Evolutionary conservation across 2,888 invertebrate genomes (phyloP).

Genomic region (Tachina grossa): DNA sequence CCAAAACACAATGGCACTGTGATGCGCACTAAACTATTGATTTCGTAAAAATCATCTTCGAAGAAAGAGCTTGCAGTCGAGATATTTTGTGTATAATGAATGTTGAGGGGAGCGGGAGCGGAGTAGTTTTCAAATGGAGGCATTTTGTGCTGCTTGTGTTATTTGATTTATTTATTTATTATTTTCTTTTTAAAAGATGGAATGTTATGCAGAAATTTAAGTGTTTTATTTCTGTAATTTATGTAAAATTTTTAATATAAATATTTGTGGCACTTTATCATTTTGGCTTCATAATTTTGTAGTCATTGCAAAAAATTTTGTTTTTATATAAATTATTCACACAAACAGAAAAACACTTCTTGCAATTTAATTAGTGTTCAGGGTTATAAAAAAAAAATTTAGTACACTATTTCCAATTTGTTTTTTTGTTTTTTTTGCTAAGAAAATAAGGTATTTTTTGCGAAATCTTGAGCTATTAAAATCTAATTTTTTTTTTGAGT

Average conservation of each 20-base stretch:
- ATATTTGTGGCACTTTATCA: too few relatives aligned
- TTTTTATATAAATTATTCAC: too few relatives aligned
- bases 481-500: too few relatives aligned
- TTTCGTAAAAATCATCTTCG: conserved; percentile 65
- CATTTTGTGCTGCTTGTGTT: conserved; percentile 3
- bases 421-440: too few relatives aligned
- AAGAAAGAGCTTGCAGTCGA: conserved; percentile 8
- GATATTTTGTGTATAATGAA: not conserved
- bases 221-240: not conserved
- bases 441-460: too few relatives aligned
- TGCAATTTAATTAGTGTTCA: too few relatives aligned
- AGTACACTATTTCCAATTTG: too few relatives aligned
- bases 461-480: too few relatives aligned
- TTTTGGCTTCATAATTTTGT: too few relatives aligned
- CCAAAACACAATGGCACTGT: conserved; percentile 92
- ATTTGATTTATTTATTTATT: not conserved
- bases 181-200: not conserved
- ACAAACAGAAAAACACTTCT: too few relatives aligned
- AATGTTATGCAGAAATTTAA: not conserved
- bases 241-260: not conserved
- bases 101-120: not conserved
- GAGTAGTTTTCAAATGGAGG: conserved; percentile 16
- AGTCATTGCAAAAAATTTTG: too few relatives aligned
- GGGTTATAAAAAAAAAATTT: too few relatives aligned
- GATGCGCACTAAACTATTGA: conserved; percentile 80